Percentiles rank a stretch among this genome's conserved stretches.
phyloP scores from a whole-genome alignment of 2,113 vertebrate species.

The Phyllostomus hastatus region DNA sequence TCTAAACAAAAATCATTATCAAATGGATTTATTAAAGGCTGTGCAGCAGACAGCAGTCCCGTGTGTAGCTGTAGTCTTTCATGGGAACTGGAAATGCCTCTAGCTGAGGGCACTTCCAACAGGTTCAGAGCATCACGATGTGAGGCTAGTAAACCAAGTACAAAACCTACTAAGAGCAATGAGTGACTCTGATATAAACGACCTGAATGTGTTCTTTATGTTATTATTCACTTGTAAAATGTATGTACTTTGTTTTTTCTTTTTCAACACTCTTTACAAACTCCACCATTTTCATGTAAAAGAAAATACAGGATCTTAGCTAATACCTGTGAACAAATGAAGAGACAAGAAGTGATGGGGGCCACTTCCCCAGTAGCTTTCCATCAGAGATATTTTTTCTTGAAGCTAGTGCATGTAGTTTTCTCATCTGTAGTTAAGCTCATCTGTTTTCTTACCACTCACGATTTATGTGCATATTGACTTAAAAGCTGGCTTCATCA shows the following conservation, averaged over 20 bases:
- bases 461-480: conserved; percentile 49
- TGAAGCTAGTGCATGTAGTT: not conserved
- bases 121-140: conserved; percentile 25
- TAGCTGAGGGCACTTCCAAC: not conserved
- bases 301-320: not conserved
- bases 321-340: conserved; percentile 10
- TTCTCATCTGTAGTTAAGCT: not conserved
- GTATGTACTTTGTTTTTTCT: not conserved
- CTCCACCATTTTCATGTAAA: not conserved
- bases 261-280: conserved; percentile 17
- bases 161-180: conserved; percentile 39
- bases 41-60: not conserved
- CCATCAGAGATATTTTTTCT: not conserved
- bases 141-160: not conserved
- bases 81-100: conserved; percentile 1
- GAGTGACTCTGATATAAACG: not conserved
- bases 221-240: conserved; percentile 33
- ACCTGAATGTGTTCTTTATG: not conserved
- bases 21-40: conserved; percentile 45
- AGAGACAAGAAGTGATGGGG: not conserved
- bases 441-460: conserved; percentile 37
- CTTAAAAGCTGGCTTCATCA: conserved; percentile 28
- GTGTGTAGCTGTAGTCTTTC: not conserved
- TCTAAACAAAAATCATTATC: conserved; percentile 49
- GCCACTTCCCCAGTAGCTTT: not conserved